Conservation (phyloP, 2,888 invertebrate species). For the Macroteleia sp. region DNA sequence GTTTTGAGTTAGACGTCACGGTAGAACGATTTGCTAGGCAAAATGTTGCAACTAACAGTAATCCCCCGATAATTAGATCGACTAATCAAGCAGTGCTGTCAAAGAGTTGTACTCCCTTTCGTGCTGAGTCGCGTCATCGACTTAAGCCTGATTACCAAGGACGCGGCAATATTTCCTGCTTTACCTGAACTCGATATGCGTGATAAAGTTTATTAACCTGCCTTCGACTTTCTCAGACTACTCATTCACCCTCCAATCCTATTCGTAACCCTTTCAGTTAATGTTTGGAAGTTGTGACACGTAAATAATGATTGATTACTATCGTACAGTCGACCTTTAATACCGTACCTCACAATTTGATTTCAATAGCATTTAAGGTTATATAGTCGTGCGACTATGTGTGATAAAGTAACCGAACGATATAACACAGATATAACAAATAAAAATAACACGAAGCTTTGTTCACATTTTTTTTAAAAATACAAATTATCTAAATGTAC, state of each 20-base stretch:
- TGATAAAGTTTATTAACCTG: conserved; percentile 74
- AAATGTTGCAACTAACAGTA: conserved; percentile 64
- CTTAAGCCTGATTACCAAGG: conserved; percentile 74
- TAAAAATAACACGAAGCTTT: no score
- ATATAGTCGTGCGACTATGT: no score
- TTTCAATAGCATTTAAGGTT: conserved; percentile 43
- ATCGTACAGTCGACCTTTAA: conserved; percentile 36
- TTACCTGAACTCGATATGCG: conserved; percentile 68
- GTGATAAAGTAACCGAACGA: no score
- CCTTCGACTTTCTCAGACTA: conserved; percentile 56
- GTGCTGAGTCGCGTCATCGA: conserved; percentile 73
- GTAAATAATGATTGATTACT: conserved; percentile 61
- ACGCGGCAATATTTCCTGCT: conserved; percentile 71
- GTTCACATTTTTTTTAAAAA: no score
- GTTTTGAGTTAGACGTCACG: conserved; percentile 62
- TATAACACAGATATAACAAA: no score
- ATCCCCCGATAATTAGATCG: conserved; percentile 72
- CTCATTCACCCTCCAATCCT: conserved; percentile 48
- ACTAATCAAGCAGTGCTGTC: conserved; percentile 70
- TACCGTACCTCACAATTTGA: conserved; percentile 28
- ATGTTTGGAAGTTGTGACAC: conserved; percentile 55
- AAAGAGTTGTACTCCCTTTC: conserved; percentile 72
- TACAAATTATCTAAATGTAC: no score
- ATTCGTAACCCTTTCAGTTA: conserved; percentile 48
- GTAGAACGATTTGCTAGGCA: conserved; percentile 63